phyloP scores from a whole-genome alignment of 2,113 vertebrate genomes.

The Merops nubicus region DNA sequence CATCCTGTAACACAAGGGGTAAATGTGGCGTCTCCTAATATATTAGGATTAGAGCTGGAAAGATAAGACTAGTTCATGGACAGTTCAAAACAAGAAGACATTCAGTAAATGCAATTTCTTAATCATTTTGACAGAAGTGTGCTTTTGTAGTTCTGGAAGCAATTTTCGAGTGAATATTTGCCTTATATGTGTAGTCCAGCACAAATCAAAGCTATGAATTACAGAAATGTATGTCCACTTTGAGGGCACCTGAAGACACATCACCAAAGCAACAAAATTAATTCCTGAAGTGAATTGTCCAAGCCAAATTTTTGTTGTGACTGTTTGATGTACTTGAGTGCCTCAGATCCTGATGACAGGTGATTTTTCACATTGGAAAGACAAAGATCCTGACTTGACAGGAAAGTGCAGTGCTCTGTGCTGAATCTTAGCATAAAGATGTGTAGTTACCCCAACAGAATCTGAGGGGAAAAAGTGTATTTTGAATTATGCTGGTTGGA shows the following conservation, averaged over 20 bases:
- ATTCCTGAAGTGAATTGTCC: not conserved
- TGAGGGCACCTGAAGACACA: not conserved
- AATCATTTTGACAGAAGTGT: slow-evolving; percentile 48
- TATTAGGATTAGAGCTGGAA: not conserved
- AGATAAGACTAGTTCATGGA: slow-evolving; percentile 23
- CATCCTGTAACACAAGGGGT: not conserved
- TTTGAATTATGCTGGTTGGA: not conserved
- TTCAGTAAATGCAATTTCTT: not conserved
- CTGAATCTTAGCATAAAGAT: not conserved
- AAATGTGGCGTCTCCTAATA: not conserved
- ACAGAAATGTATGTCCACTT: not conserved
- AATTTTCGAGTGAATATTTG: slow-evolving; percentile 19
- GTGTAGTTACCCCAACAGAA: not conserved
- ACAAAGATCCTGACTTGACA: not conserved
- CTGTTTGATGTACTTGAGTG: not conserved
- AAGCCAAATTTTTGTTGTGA: not conserved
- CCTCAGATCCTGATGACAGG: not conserved
- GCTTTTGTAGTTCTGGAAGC: slow-evolving; percentile 26
- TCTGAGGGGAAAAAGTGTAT: not conserved
- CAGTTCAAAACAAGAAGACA: not conserved
- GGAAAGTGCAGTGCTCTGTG: not conserved
- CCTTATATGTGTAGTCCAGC: not conserved
- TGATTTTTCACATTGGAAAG: not conserved
- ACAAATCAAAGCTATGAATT: not conserved
- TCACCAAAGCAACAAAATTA: not conserved